Evolutionary conservation across 2,113 vertebrate species (phyloP), one percentile per base, ranked within the genome.

Genomic region (Malurus alboscapulatus): DNA sequence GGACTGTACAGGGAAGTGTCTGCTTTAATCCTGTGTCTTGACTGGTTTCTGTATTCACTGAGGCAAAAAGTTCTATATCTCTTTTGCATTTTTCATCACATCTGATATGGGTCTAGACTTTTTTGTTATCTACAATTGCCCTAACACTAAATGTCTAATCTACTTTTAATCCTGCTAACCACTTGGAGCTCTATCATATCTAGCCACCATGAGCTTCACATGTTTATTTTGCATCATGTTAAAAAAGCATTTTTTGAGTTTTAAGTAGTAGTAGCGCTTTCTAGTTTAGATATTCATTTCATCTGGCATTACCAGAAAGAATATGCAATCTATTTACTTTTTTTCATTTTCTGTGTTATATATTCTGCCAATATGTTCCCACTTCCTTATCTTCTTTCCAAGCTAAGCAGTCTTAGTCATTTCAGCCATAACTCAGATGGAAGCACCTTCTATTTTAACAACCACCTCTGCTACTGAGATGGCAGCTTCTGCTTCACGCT

Each of bases 401-500:
- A 94, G 65, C 50, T 73, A 65, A 87, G 58, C 71, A 76, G 12
- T 53, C 75, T 96, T 85, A 73, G 58, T 83, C 74, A 76, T 50
- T 96, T 68, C 67, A 89, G 42, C 54, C 9, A 2, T 42, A 94
- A 86, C n/a, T 94, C 63, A 51, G 44, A 86, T 69, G 58, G 54
- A 90, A 87, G 18, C n/a, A 85, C 42, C 36, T 95, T 88, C 73
- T 92, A 53, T 87, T 88, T 94, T 86, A 72, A 91, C 53, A 91
- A 24, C 48, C 61, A 82, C 62, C 66, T 87, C 78, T 92, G 76
- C 90, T 88, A 74, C 61, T 0, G 25, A 55, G 57, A 74, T 68
- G 36, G 73, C 53, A 94, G 61, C 65, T 89, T 91, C 74, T 78
- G 69, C 47, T 84, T 81, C 48, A 88, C 4, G 0, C 21, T 80